Percentiles rank a stretch among this genome's conserved stretches.
Evolutionary conservation across 1,140 invertebrate species (phyloP).

Genomic region (Cyclina sinensis): DNA sequence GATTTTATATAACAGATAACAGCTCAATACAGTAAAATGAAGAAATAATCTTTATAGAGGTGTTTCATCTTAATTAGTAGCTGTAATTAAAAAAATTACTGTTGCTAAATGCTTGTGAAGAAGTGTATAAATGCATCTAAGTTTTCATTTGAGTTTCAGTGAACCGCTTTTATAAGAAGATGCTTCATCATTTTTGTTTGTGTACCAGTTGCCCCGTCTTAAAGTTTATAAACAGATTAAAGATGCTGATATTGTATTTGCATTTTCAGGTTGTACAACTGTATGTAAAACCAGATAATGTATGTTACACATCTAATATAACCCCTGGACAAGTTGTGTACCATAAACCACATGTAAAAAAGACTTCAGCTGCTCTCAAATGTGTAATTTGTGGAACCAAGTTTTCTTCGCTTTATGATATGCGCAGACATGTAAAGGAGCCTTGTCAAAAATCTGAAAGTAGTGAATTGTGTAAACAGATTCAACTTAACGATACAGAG

Average conservation of each 20-base stretch:
- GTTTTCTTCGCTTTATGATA: constrained; percentile 76
- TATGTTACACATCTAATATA: constrained; percentile 45
- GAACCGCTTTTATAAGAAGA: too few relatives aligned
- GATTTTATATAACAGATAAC: too few relatives aligned
- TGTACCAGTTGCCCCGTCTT: too few relatives aligned
- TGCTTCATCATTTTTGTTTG: too few relatives aligned
- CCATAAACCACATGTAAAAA: constrained; percentile 58
- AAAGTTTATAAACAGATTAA: too few relatives aligned
- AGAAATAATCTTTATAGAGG: too few relatives aligned
- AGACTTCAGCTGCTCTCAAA: constrained; percentile 55
- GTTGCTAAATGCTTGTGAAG: too few relatives aligned
- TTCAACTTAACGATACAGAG: constrained; percentile 28
- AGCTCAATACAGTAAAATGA: too few relatives aligned
- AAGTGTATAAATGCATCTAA: too few relatives aligned
- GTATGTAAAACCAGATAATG: constrained; percentile 62
- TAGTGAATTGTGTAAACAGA: constrained; percentile 8
- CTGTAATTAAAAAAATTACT: too few relatives aligned
- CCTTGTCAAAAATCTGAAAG: constrained; percentile 71
- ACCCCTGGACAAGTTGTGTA: constrained; percentile 54
- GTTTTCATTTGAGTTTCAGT: too few relatives aligned
- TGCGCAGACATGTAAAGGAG: constrained; percentile 78
- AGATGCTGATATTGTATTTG: not conserved
- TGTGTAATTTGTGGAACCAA: constrained; percentile 79
- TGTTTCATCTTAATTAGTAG: too few relatives aligned
- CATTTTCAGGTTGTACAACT: constrained; percentile 64